Conservation (phyloP, 2,888 invertebrate species). For the Drosophila subquinaria region DNA sequence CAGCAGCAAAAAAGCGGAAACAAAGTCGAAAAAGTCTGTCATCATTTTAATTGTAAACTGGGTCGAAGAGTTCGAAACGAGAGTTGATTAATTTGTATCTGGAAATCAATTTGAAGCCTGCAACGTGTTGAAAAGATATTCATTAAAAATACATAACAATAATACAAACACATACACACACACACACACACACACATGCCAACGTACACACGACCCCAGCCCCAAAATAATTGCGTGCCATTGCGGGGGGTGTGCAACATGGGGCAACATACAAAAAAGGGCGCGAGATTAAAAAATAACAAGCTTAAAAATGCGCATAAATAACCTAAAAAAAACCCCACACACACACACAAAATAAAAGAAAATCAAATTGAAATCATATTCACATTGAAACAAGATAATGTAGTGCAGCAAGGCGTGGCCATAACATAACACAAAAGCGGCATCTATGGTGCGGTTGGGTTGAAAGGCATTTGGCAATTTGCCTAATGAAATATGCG, state of each 20-base stretch:
- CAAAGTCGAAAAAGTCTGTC: conserved; percentile 55
- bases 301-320: conserved; percentile 75
- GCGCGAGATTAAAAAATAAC: conserved; percentile 77
- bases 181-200: not conserved
- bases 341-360: not conserved
- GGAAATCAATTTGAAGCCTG: conserved; percentile 36
- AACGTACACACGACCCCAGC: not conserved
- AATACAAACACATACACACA: conserved; percentile 15
- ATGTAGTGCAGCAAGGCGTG: conserved; percentile 42
- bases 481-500: conserved; percentile 49
- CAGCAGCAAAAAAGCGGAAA: conserved; percentile 36
- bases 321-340: conserved; percentile 45
- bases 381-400: conserved; percentile 8
- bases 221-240: conserved; percentile 37
- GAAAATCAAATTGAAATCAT: conserved; percentile 20
- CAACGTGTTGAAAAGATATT: conserved; percentile 63
- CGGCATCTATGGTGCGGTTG: conserved; percentile 28
- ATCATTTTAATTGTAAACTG: conserved; percentile 69
- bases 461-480: conserved; percentile 40
- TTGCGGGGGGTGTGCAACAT: conserved; percentile 39
- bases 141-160: conserved; percentile 69
- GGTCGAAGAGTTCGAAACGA: conserved; percentile 52
- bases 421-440: conserved; percentile 19
- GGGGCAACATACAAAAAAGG: conserved; percentile 47
- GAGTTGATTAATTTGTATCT: conserved; percentile 52